phyloP scores from a whole-genome alignment of 30 jellyfish, hydroid and myxozoan genomes.

The Aurelia aurita region DNA sequence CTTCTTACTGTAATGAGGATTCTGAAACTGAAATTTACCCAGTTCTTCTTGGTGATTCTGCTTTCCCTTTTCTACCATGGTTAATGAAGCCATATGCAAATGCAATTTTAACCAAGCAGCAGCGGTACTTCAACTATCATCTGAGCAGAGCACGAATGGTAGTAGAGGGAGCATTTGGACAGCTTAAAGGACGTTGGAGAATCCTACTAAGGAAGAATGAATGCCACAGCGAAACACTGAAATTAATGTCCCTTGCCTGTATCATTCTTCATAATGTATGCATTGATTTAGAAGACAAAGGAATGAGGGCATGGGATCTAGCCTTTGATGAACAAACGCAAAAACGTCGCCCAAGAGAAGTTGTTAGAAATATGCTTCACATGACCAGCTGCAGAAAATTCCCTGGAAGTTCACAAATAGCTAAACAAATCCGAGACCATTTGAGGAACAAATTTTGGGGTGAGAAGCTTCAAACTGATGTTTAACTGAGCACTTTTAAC shows the following conservation, averaged over 20 bases:
- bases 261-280: conserved; percentile 50
- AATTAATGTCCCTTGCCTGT: conserved; percentile 63
- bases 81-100: conserved; percentile 63
- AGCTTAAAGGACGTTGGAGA: conserved; percentile 60
- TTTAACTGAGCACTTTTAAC: conserved; percentile 4
- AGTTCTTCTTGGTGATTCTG: conserved; percentile 62
- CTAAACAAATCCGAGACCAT: conserved; percentile 30
- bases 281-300: conserved; percentile 56
- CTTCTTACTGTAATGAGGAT: conserved; percentile 4
- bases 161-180: conserved; percentile 71
- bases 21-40: conserved; percentile 22
- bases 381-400: conserved; percentile 44
- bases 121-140: conserved; percentile 56
- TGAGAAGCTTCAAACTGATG: conserved; percentile 47
- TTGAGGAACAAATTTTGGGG: conserved; percentile 41
- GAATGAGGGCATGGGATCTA: conserved; percentile 55
- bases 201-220: conserved; percentile 42
- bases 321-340: conserved; percentile 35
- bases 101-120: conserved; percentile 45
- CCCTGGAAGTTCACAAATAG: conserved; percentile 46
- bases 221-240: conserved; percentile 16
- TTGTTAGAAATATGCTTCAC: conserved; percentile 54
- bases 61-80: conserved; percentile 45
- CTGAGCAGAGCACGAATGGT: conserved; percentile 56
- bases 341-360: conserved; percentile 47